Evolutionary conservation across 2,797 vertebrate species (phyloP).

Genomic region (Martes flavigula): DNA sequence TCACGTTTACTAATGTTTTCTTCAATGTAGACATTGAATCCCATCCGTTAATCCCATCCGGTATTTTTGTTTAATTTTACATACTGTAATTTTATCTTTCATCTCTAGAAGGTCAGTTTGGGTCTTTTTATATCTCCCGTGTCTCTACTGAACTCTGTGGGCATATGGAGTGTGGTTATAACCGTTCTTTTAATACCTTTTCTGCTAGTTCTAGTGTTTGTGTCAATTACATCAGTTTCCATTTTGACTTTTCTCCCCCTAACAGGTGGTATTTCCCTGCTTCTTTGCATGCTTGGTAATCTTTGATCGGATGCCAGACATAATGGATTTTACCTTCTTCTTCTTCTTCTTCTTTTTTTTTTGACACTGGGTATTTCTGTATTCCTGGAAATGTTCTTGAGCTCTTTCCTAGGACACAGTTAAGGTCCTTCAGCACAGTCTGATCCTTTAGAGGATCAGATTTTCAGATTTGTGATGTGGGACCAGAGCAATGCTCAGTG

Average conservation of each 20-base stretch:
- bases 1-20: not conserved
- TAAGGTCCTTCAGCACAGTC: not conserved
- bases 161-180: not conserved
- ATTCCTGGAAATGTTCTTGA: not conserved
- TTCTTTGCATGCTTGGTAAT: not conserved
- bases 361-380: not conserved
- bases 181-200: not conserved
- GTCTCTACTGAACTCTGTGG: not conserved
- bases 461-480: not conserved
- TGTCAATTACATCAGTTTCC: not conserved
- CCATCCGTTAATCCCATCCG: not conserved
- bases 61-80: not conserved
- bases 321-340: not conserved
- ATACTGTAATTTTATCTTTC: not conserved
- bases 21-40: not conserved
- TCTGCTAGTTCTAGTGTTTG: not conserved
- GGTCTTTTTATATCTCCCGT: not conserved
- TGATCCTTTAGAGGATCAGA: not conserved
- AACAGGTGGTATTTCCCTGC: not conserved
- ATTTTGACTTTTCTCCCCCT: not conserved
- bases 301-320: not conserved
- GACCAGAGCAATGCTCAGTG: not conserved
- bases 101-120: not conserved
- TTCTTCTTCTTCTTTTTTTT: not conserved
- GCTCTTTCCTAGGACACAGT: not conserved